These are phyloP conservation scores for Macrochelys suwanniensis DNA, from an alignment of 2,797 vertebrate species.

Conservation along the genomic window DNA sequence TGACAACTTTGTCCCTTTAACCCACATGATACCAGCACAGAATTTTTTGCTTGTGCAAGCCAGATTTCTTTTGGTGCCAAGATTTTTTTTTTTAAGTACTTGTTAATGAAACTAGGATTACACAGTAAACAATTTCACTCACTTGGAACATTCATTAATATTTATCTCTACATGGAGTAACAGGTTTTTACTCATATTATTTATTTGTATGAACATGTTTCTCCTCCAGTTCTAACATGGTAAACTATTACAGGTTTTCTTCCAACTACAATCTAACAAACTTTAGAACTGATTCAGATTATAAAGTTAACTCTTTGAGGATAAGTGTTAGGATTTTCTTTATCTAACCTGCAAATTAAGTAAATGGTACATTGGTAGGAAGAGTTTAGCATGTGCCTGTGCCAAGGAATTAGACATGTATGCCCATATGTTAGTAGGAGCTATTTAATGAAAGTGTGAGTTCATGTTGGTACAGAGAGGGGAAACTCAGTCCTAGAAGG, in stretches of 20 bases:
- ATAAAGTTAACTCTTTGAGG: neutral
- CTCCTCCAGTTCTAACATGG: slow-evolving; percentile 3
- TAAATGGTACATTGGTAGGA: fast-evolving
- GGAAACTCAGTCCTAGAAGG: neutral
- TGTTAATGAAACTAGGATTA: neutral
- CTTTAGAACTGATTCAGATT: neutral
- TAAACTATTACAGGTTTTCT: neutral
- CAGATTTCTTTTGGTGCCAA: neutral
- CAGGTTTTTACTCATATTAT: neutral
- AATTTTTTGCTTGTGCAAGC: neutral
- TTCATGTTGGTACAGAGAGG: neutral
- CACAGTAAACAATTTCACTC: neutral
- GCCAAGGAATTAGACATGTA: neutral
- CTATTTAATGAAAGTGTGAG: neutral
- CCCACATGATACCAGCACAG: neutral
- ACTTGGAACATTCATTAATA: neutral
- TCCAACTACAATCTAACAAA: neutral
- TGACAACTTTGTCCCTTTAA: neutral
- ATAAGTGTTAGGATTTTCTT: neutral
- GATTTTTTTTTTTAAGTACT: neutral
- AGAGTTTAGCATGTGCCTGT: neutral
- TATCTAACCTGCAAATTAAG: neutral
- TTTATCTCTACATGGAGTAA: neutral
- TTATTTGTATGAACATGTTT: neutral
- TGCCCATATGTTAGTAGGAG: neutral